Base-by-base conservation (phyloP, 1,140 invertebrate genomes). In the Drosophila tsacasi region DNA sequence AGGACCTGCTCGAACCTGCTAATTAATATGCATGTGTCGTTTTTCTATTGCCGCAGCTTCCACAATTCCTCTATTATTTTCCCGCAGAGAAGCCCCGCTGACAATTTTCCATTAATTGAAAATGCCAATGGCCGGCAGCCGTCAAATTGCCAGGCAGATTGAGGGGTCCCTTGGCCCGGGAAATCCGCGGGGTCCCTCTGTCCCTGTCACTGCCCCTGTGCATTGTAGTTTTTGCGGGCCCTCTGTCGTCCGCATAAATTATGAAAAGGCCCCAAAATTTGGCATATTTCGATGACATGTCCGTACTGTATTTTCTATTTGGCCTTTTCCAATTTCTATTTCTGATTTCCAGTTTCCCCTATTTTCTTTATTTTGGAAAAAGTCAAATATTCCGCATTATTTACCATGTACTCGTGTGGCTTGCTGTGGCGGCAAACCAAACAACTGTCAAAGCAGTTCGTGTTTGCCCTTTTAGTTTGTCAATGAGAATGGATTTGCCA, bases 71-170 rank as follows among this genome's bases (percentile, higher is more conserved):
- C 37, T 25, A 69, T 67, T 50, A 69, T 67, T 71, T 52, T 54
- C 5, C 49, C 37, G 63, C 49, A 30, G 27, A 19, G 30, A 46
- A 46, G n/a, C 21, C 37, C 64, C 46, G 44, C 46, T 54, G 66
- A 57, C 59, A 79, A 72, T 79, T 79, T 71, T 71, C 54, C 76
- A 71, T 79, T 79, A 79, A 79, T 79, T 79, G 76, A 79, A 79
- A 79, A 79, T 72, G 76, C 76, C 76, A 79, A 74, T 79, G 42
- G 54, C 46, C 59, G 47, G 27, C 42, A 46, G 23, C 66, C 52
- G 47, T 52, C 50, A 62, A 64, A 79, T 71, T 69, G 73, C 49
- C 74, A 62, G 37, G 47, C 58, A 50, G 42, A 54, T 54, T 65
- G 35, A 27, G 35, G n/a, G 58, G 39, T 59, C 52, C 62, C 32